Conservation (phyloP, 2,888 invertebrate genomes). For the Stenodera caucasica region DNA sequence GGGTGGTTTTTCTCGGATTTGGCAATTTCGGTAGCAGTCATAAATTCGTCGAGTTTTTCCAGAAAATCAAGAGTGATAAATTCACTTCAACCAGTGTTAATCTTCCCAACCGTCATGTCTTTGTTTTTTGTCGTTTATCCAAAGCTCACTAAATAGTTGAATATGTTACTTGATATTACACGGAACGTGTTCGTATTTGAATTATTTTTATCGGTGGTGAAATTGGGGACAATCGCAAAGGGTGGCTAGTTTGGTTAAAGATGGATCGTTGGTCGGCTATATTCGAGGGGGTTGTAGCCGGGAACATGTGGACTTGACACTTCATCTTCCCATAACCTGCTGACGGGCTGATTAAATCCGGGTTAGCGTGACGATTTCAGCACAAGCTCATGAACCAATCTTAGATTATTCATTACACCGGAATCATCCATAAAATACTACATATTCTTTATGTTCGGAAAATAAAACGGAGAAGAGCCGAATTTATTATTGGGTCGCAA, state of each 20-base stretch:
- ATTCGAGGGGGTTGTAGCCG: not conserved
- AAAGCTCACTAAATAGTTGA: not conserved
- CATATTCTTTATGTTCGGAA: too few relatives aligned
- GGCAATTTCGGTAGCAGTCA: too few relatives aligned
- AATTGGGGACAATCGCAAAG: too few relatives aligned
- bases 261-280: not conserved
- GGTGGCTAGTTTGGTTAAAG: not conserved
- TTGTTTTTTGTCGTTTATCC: not conserved
- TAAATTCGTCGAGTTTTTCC: too few relatives aligned
- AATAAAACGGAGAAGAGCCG: not conserved
- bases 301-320: slow-evolving; percentile 17
- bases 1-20: too few relatives aligned
- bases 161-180: too few relatives aligned
- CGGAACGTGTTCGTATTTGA: too few relatives aligned
- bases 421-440: slow-evolving; percentile 1
- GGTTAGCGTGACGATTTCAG: slow-evolving; percentile 15
- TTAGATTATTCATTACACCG: not conserved
- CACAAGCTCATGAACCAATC: slow-evolving; percentile 1
- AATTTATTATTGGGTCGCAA: too few relatives aligned
- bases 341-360: slow-evolving; percentile 20
- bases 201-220: too few relatives aligned
- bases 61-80: too few relatives aligned
- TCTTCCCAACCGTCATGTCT: not conserved
- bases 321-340: slow-evolving; percentile 17
- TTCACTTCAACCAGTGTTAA: not conserved